Conservation (phyloP, 2,888 invertebrate species). For the Eupithecia centaureata region DNA sequence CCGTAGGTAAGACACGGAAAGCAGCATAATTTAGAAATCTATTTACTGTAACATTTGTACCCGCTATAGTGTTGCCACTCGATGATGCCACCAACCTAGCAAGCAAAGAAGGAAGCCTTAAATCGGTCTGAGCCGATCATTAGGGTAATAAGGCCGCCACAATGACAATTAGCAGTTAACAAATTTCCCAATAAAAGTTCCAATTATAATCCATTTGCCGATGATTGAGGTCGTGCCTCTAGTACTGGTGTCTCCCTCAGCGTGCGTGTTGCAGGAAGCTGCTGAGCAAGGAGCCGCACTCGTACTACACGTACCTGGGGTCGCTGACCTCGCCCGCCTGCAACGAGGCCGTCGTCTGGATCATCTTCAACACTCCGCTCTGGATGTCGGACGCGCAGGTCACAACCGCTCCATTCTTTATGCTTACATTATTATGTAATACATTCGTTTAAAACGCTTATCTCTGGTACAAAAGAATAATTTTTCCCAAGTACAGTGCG, state of each 20-base stretch:
- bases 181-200: slow-evolving; percentile 9
- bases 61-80: too few relatives aligned
- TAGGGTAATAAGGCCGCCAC: slow-evolving; percentile 15
- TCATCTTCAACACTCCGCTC: slow-evolving; percentile 77
- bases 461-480: too few relatives aligned
- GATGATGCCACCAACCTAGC: too few relatives aligned
- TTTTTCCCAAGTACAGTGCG: too few relatives aligned
- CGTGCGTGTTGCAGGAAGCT: slow-evolving; percentile 73
- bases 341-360: slow-evolving; percentile 90
- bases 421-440: too few relatives aligned
- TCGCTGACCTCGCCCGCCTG: slow-evolving; percentile 91
- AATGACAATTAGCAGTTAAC: slow-evolving; percentile 21
- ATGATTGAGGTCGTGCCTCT: too few relatives aligned
- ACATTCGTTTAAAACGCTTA: too few relatives aligned
- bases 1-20: too few relatives aligned
- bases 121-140: slow-evolving; percentile 7
- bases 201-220: background rate
- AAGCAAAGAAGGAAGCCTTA: background rate
- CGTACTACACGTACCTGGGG: slow-evolving; percentile 87
- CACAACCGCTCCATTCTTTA: too few relatives aligned
- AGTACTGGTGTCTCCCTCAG: too few relatives aligned
- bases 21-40: too few relatives aligned
- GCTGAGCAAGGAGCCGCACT: slow-evolving; percentile 80
- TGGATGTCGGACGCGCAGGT: slow-evolving; percentile 71
- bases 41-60: too few relatives aligned